These are phyloP conservation scores for Microtus pennsylvanicus DNA, from an alignment of 2,113 vertebrate species.

Conservation along the genomic window DNA sequence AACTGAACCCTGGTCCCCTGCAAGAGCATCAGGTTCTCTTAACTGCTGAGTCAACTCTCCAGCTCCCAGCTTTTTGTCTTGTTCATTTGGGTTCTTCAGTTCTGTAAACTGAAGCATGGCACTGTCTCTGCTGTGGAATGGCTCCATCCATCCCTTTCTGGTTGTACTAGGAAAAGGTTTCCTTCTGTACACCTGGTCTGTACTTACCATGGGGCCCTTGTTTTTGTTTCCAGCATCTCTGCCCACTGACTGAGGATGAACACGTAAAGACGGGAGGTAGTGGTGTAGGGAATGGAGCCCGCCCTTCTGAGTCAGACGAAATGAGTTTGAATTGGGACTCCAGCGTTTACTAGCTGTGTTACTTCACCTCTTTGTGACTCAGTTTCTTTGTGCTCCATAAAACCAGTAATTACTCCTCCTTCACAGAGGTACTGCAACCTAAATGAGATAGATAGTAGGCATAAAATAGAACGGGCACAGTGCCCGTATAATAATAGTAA, in stretches of 20 bases:
- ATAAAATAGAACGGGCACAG: constrained; percentile 43
- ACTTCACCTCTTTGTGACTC: constrained; percentile 64
- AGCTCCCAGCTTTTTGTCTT: neutral
- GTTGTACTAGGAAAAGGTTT: neutral
- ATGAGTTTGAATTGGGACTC: constrained; percentile 20
- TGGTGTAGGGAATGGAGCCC: neutral
- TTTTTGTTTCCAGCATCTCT: neutral
- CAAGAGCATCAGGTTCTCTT: neutral
- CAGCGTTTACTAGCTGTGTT: neutral
- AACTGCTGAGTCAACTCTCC: neutral
- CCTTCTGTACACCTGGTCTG: neutral
- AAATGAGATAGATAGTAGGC: neutral
- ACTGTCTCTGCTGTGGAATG: neutral
- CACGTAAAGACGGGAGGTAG: neutral
- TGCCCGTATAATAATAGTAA: constrained; percentile 39
- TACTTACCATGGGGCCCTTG: neutral
- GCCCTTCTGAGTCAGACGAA: constrained; percentile 57
- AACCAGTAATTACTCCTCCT: constrained; percentile 45
- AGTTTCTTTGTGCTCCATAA: constrained; percentile 66
- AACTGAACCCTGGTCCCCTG: neutral
- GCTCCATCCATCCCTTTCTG: neutral
- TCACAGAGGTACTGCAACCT: constrained; percentile 18
- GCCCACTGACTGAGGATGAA: constrained; percentile 21
- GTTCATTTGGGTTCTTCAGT: neutral
- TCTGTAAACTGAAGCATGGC: neutral